phyloP scores from a whole-genome alignment of 2,113 vertebrate genomes.

The Montifringilla adamsi region DNA sequence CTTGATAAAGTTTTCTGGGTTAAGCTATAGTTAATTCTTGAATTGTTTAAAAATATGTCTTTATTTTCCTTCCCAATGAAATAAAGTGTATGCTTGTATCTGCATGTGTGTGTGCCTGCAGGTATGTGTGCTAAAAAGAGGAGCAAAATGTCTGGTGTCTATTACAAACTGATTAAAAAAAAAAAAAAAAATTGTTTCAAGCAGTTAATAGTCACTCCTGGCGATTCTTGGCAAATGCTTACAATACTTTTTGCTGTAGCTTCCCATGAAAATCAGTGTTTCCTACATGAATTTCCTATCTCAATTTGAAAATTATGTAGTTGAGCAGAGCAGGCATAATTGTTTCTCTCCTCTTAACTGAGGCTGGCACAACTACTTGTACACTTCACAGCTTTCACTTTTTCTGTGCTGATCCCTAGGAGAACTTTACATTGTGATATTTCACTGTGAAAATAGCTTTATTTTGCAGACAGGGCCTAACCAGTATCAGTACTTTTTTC shows the following conservation, averaged over 20 bases:
- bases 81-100: background rate
- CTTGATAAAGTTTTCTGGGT: background rate
- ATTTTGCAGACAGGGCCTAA: background rate
- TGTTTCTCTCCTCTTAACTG: background rate
- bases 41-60: background rate
- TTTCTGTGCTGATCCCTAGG: background rate
- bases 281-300: background rate
- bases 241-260: background rate
- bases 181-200: background rate
- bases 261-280: background rate
- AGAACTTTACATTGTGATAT: background rate
- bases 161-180: background rate
- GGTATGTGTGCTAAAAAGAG: background rate
- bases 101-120: background rate
- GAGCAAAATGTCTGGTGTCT: background rate
- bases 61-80: background rate
- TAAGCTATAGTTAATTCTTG: background rate
- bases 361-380: fast-evolving
- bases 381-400: background rate
- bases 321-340: background rate
- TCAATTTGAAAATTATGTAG: background rate
- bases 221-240: background rate
- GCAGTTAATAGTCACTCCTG: background rate
- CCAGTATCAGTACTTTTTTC: background rate
- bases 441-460: background rate